Conservation (phyloP, 2,113 vertebrate species). For the Sander lucioperca region DNA sequence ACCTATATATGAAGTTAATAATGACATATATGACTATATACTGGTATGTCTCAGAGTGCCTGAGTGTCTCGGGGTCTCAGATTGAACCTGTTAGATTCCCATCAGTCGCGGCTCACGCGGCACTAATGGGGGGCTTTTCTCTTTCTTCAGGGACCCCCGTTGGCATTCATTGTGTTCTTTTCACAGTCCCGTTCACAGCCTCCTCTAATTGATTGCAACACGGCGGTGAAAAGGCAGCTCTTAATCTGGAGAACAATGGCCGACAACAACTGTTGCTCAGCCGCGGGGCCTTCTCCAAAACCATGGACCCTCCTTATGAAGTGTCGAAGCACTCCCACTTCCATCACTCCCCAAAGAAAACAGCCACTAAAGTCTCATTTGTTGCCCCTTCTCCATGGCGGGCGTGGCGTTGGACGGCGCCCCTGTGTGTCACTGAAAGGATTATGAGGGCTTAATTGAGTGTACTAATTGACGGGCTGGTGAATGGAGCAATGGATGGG, state of each 20-base stretch:
- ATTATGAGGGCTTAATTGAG: conserved; percentile 95
- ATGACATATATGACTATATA: no score
- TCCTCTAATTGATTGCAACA: conserved; percentile 84
- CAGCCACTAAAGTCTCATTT: conserved; percentile 90
- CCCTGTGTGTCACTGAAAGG: conserved; percentile 84
- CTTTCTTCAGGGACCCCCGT: neutral
- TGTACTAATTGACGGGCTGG: conserved; percentile 90
- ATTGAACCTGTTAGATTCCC: conserved; percentile 2
- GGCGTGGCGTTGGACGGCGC: conserved; percentile 61
- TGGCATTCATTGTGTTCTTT: neutral
- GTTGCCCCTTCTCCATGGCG: conserved; percentile 77
- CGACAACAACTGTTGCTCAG: conserved; percentile 41
- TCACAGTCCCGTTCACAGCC: neutral
- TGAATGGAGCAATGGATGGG: conserved; percentile 85
- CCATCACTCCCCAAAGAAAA: conserved; percentile 78
- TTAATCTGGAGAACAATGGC: conserved; percentile 81
- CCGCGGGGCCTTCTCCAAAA: neutral
- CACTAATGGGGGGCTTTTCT: neutral
- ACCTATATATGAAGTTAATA: no score
- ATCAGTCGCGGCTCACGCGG: neutral
- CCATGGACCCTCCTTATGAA: conserved; percentile 56
- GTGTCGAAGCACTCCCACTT: conserved; percentile 80
- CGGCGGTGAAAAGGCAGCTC: conserved; percentile 89
- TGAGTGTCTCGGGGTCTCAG: neutral
- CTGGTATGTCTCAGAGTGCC: neutral